Base-by-base conservation (phyloP, 1,140 invertebrate species). In the Calliopsis andreniformis region DNA sequence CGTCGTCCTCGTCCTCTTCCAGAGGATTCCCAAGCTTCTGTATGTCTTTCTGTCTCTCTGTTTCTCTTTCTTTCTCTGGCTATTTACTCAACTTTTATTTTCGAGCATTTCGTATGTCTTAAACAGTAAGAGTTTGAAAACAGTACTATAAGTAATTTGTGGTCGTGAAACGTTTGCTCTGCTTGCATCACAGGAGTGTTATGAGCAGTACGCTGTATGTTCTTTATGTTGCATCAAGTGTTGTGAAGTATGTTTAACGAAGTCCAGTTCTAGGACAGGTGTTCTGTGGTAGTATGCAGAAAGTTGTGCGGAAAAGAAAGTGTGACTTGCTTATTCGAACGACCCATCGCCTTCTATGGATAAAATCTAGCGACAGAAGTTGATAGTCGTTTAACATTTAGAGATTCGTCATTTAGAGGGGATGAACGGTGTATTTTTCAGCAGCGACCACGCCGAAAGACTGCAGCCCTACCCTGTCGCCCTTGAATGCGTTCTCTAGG, bases 391-490 rank as follows among this genome's bases (percentile, higher is more conserved):
- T 3, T 5, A 3, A 10, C 35, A 39, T 10, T 39, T n/a, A n/a
- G n/a, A 10, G 35, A 39, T 39, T 10, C 4, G 35, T 5, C 8
- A 35, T 35, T 20, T 20, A 58, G 7, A 28, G 16, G n/a, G 30
- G 5, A 23, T 20, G 0, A 8, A 23, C 6, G n/a, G 7, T 51
- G 32, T 14, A 39, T 16, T 25, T 83, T 83, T 25, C 90, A 92
- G 88, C 93, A 93, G 95, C 95, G 78, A 96, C 95, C 76, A 96
- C 95, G 23, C 95, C 96, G n/a, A 95, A 96, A 86, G 96, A 97
- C 86, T 96, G 95, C 91, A 97, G 95, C 86, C 96, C 96, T 4
- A 96, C 96, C 49, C 88, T 97, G 76, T 96, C 96, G 64, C 96
- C 96, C 18, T 92, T 96, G 79, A 96, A 96, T 87, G 94, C 95